Base-by-base conservation (phyloP, 2,113 vertebrate species). In the Hipposideros armiger region DNA sequence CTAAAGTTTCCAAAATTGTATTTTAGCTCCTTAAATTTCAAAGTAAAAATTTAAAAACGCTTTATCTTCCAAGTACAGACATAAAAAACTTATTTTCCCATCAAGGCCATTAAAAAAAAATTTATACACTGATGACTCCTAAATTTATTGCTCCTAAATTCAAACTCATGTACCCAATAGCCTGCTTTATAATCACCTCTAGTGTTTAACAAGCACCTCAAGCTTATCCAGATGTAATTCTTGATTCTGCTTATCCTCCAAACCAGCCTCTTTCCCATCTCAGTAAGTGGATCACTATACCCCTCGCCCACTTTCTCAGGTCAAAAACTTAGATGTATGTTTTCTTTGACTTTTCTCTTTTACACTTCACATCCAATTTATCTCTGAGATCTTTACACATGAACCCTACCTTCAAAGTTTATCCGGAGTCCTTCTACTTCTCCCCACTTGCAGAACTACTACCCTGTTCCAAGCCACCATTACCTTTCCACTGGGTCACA, bases 21-120 rank as follows among this genome's bases (percentile, higher is more conserved):
- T 82, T 96, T 95, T 67, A 94, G 74, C 20, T 78, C 36, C 66
- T 78, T 92, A 76, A 88, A 70, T 95, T 95, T 89, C 70, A 90
- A 92, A 88, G 47, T 80, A 87, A 90, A 96, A 87, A 87, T 80
- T 64, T 0, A 73, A 91, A 96, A 66, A 81, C 20, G 89, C 50
- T 67, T 86, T 95, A 72, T 76, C 20, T 80, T 77, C 11, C 20
- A 80, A 78, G 5, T 60, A 85, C 81, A 93, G 11, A 52, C 54
- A 91, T 45, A 60, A 81, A 91, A 70, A 95, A 54, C 11, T 60
- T 36, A 93, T 74, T 90, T 91, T 93, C n/a, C 11, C 32, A 67
- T 15, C 26, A 90, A 90, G 40, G 76, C 22, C 62, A 60, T 90
- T 58, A 36, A 89, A 95, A 66, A 69, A 76, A 91, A 58, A 89